phyloP scores from a whole-genome alignment of 2,113 vertebrate genomes.

The Leuciscus idus region DNA sequence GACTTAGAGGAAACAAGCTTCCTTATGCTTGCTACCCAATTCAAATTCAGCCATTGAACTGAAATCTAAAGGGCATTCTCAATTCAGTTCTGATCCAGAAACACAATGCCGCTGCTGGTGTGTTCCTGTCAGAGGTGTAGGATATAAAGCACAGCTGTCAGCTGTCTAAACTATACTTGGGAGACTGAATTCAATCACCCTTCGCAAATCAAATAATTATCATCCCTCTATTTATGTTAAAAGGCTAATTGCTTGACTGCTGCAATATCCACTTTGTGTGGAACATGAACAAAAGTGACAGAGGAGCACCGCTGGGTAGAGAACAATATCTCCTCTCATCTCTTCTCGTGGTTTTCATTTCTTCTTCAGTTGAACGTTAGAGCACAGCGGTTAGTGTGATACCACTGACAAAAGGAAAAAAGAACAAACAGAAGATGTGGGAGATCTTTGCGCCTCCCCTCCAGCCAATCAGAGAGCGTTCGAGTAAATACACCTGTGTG shows the following conservation, averaged over 20 bases:
- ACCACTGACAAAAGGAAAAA: background rate
- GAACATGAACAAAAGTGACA: constrained; percentile 19
- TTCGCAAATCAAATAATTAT: constrained; percentile 39
- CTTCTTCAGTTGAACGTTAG: background rate
- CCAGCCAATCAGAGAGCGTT: constrained; percentile 29
- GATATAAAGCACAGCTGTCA: background rate
- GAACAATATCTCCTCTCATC: constrained; percentile 19
- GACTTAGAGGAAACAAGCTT: no score
- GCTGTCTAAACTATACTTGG: constrained; percentile 8
- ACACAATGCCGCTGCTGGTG: background rate
- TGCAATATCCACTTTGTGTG: background rate
- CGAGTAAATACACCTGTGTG: constrained; percentile 23
- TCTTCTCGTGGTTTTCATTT: background rate
- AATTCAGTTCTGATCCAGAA: background rate
- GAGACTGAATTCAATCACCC: constrained; percentile 6
- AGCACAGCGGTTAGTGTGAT: background rate
- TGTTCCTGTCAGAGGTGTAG: constrained; percentile 3
- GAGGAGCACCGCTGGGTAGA: constrained; percentile 3
- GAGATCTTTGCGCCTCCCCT: constrained; percentile 21
- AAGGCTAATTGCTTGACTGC: constrained; percentile 42
- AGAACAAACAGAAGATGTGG: background rate
- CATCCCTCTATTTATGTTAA: constrained; percentile 15
- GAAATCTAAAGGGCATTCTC: background rate
- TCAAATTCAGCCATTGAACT: background rate
- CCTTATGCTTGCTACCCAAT: background rate